Evolutionary conservation across 2,797 vertebrate genomes (phyloP), one percentile per base, ranked within the genome.

Genomic region (Thunnus albacares): DNA sequence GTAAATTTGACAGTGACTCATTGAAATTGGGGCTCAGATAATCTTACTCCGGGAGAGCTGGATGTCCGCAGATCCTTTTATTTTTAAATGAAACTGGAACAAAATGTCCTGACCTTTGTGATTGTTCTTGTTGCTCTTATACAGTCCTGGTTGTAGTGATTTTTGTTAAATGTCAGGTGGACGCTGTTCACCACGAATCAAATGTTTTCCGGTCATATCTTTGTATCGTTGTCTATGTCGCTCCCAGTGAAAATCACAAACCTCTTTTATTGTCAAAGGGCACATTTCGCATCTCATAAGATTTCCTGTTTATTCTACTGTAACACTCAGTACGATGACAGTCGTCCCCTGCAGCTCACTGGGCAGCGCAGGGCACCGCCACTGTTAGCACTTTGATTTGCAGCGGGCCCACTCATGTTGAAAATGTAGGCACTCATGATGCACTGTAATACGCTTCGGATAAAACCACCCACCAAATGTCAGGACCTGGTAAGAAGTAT

Each of bases 141-240:
- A 8, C 52, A 49, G 35, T 75, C 58, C 20, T 30, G 66, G 60
- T 71, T 51, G 0, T n/a, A 58, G 73, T 60, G 69, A 60, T 79
- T 81, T 72, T 47, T 55, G 28, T 35, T 76, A 87, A 89, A 92
- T 86, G 87, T 83, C 88, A 90, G 62, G 26, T 4, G 10, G 26
- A 71, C 62, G 9, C 78, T 78, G 38, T 62, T 74, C 33, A 3
- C 24, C 49, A n/a, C 18, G n/a, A 63, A 57, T 67, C 73, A 30
- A 70, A 65, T 53, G 18, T 61, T 41, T 63, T 62, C 24, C 60
- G 20, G 35, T 67, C 33, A 18, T 33, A 20, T 60, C 28, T 79
- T 70, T 58, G 51, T 71, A 15, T 74, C 73, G 24, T 61, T 52
- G n/a, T 55, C 33, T 45, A 45, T 51, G 75, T 66, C 65, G 79